Base-by-base conservation (phyloP, 2,888 invertebrate species). In the Ichneumoninae sp. region DNA sequence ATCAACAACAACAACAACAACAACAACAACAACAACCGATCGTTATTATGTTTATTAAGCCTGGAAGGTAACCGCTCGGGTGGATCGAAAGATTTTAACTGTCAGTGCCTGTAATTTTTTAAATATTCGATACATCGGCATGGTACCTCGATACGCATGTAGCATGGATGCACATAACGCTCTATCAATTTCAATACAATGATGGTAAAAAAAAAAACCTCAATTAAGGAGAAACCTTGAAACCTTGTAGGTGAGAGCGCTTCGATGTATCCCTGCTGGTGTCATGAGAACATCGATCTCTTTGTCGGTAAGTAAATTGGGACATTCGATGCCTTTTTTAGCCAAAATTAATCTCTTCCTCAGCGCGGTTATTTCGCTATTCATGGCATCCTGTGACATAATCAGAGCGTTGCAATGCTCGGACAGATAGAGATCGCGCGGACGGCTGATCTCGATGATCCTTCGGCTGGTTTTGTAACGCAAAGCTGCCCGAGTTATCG, bases 231-330 rank as follows among this genome's bases (percentile, higher is more conserved):
- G 30, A 33, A 62, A 60, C 50, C 52, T 3, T 80, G 70, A 7
- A 66, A 91, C 91, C 82, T 89, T 33, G 52, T 90, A 91, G 0
- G 19, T 36, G 1, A 90, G 69, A 36, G 91, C 91, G 30, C 75
- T 90, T 65, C 44, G 86, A 5, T 72, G 84, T 22, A 88, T 83
- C 5, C 91, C 91, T 0, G 13, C 10, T 1, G 89, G 85, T 0
- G 91, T 91, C 60, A 89, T 84, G 0, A 91, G 75, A 44, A 85
- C 72, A 1, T 75, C 68, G 3, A 85, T 74, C 44, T 91, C 90
- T 65, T 89, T 87, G 2, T 86, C 80, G 0, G 87, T 89, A 4
- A 91, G 47, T 7, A 78, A 72, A n/a, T 86, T 77, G 0, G 89
- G 89, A 76, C 89, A 88, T 0, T 80, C 54, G 3, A 74, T 22